Conservation (phyloP, 2,113 vertebrate species). For the Eulacestoma nigropectus region DNA sequence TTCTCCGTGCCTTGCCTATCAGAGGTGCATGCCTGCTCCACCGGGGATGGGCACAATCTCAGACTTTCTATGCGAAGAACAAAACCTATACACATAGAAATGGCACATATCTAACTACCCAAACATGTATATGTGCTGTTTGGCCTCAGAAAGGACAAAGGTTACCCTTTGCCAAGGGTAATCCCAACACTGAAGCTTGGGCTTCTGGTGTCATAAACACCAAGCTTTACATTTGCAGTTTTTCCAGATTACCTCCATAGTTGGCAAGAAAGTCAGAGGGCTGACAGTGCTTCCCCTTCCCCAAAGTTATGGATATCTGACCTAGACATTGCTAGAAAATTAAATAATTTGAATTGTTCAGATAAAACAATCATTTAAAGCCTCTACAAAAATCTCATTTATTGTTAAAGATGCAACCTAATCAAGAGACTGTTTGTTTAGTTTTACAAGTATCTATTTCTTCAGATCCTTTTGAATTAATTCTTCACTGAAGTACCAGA, state of each 20-base stretch:
- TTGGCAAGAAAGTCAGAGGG: neutral
- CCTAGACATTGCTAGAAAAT: neutral
- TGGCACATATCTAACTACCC: neutral
- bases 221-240: neutral
- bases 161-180: neutral
- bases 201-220: neutral
- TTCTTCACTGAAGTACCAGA: neutral
- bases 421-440: neutral
- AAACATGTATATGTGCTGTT: rapidly evolving
- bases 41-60: rapidly evolving
- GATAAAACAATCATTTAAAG: neutral
- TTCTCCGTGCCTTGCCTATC: neutral
- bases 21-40: rapidly evolving
- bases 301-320: neutral
- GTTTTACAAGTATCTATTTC: neutral
- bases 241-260: neutral
- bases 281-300: neutral
- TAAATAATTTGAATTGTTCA: neutral
- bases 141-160: neutral
- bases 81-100: neutral
- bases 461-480: neutral
- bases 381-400: neutral
- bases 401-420: neutral
- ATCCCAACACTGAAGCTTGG: neutral
- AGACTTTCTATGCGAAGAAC: neutral